Percentiles rank a stretch among this genome's conserved stretches.
These are phyloP conservation scores for Nothura maculosa DNA, from an alignment of 2,797 vertebrate species.

Conservation along the genomic window DNA sequence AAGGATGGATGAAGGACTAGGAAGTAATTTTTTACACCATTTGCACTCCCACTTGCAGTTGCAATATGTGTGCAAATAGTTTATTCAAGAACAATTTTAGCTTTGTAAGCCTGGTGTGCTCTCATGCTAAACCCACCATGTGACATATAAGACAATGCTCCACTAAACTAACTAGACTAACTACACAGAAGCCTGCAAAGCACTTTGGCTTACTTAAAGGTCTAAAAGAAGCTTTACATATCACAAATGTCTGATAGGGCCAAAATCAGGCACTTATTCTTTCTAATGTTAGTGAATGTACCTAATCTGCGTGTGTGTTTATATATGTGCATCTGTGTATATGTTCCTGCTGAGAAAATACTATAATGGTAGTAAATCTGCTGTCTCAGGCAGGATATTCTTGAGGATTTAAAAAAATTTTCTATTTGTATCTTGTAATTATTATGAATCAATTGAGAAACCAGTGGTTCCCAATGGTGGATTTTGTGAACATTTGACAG, in stretches of 20 bases:
- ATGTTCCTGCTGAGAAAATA: neutral
- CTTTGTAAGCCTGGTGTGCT: neutral
- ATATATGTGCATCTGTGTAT: neutral
- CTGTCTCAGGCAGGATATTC: neutral
- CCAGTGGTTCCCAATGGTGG: neutral
- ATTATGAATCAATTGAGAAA: neutral
- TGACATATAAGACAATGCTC: neutral
- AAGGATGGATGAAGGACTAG: neutral
- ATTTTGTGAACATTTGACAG: neutral
- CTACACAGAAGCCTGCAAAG: neutral
- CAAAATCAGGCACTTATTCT: neutral
- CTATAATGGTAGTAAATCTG: neutral
- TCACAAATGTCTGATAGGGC: neutral
- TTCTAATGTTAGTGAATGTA: neutral
- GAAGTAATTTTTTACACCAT: neutral
- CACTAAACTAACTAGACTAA: neutral
- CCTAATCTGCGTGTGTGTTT: neutral
- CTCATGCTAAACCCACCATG: neutral
- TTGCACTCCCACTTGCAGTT: neutral
- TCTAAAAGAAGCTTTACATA: neutral
- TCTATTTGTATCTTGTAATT: constrained; percentile 3
- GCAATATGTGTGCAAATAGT: neutral
- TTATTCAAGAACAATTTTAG: neutral
- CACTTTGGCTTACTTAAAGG: neutral
- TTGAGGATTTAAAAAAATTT: neutral